Base-by-base conservation (phyloP, 2,888 invertebrate genomes). In the Ctena decussata region DNA sequence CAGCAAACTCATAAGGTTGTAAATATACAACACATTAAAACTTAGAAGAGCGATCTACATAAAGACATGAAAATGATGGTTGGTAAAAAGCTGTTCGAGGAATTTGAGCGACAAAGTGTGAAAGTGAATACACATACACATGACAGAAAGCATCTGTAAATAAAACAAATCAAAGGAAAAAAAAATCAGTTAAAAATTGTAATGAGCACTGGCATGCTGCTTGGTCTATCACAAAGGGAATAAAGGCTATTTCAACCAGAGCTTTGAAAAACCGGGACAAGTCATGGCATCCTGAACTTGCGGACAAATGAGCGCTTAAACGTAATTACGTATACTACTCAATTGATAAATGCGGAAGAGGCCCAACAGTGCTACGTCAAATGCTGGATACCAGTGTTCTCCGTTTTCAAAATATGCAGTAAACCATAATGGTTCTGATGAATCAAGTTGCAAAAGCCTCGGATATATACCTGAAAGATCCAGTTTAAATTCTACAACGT, bases 221-320 rank as follows among this genome's bases (percentile, higher is more conserved):
- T 11, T 53, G 35, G 37, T 21, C 49, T 24, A 46, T 75, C 11
- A 75, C 21, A 49, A 35, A n/a, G 27, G 75, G 53, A 44, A 53
- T 35, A 6, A 57, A 76, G 53, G 53, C 12, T 53, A 32, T 30
- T 53, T 21, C 35, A 49, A 24, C 32, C 15, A 53, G 37, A 21
- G 21, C 35, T 35, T 11, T n/a, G 2, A 24, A 18, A 32, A 37
- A 70, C 18, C 11, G 11, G 12, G 70, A 37, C 2, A 32, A 27
- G n/a, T 74, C 74, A n/a, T 80, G 80, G 80, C 80, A 80, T 69
- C 74, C 80, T n/a, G 24, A 69, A n/a, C 35, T 80, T 24, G 41
- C 73, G 3, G 80, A 74, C 46, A 80, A 80, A 46, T 74, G 65
- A 0, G 39, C 80, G 3, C 5, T 32, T 0, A 1, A 65, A 18